Percentiles rank a stretch among this genome's conserved stretches.
phyloP scores from a whole-genome alignment of 2,797 vertebrate genomes.

The Anisognathus igniventris region DNA sequence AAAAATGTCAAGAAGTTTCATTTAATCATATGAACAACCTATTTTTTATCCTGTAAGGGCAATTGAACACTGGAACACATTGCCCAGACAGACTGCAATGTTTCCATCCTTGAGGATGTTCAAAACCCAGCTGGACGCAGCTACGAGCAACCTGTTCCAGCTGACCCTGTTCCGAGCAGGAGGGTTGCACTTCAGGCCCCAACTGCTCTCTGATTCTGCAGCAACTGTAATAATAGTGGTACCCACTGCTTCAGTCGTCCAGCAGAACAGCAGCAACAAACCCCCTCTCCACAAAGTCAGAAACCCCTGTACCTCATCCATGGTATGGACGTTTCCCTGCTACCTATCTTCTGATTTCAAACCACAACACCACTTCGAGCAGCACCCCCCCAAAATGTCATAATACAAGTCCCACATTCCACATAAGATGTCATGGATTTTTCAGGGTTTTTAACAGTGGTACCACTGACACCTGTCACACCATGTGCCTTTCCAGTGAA shows the following conservation, averaged over 20 bases:
- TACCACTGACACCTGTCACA: conserved; percentile 10
- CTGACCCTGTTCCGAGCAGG: neutral
- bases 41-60: neutral
- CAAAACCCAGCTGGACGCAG: neutral
- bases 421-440: neutral
- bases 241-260: neutral
- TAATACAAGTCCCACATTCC: neutral
- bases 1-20: neutral
- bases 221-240: neutral
- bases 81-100: neutral
- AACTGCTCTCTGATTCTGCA: neutral
- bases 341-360: neutral
- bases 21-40: neutral
- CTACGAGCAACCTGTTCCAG: neutral
- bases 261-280: neutral
- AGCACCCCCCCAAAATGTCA: rapidly evolving
- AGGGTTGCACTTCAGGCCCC: neutral
- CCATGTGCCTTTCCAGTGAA: conserved; percentile 12
- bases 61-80: neutral
- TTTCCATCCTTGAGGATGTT: neutral
- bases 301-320: neutral
- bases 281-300: neutral
- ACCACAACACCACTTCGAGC: neutral
- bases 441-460: neutral
- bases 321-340: neutral